Conservation (phyloP, 2,113 vertebrate genomes). For the Ardeotis arabs region DNA sequence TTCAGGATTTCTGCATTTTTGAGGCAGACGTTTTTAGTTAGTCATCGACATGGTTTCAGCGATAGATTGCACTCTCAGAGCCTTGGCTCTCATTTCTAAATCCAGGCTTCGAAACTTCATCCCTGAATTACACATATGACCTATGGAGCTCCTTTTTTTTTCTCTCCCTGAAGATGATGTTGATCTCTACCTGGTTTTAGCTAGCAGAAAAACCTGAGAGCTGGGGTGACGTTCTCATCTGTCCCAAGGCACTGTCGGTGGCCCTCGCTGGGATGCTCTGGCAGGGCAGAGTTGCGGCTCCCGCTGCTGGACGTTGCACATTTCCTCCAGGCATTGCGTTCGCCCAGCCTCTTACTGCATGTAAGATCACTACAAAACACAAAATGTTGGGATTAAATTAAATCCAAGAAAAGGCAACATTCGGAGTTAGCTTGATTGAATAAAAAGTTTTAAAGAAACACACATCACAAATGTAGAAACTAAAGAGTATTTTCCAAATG, state of each 20-base stretch:
- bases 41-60: neutral
- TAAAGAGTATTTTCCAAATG: neutral
- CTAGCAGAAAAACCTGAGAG: neutral
- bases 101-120: neutral
- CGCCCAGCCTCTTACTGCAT: neutral
- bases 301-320: neutral
- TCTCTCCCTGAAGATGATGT: neutral
- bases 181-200: neutral
- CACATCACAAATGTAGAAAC: fast-evolving
- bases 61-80: neutral
- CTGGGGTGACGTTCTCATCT: neutral
- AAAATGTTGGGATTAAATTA: neutral
- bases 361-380: neutral
- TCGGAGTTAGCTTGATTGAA: neutral
- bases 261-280: neutral
- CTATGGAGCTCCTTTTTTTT: fast-evolving
- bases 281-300: neutral
- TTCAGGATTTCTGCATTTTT: neutral
- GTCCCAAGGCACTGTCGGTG: neutral
- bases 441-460: too few species aligned
- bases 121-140: neutral
- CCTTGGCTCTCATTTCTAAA: neutral
- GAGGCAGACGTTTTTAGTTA: neutral
- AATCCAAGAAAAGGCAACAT: neutral
- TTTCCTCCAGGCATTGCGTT: neutral